phyloP scores from a whole-genome alignment of 2,888 invertebrate species.

The Diaperis boleti region DNA sequence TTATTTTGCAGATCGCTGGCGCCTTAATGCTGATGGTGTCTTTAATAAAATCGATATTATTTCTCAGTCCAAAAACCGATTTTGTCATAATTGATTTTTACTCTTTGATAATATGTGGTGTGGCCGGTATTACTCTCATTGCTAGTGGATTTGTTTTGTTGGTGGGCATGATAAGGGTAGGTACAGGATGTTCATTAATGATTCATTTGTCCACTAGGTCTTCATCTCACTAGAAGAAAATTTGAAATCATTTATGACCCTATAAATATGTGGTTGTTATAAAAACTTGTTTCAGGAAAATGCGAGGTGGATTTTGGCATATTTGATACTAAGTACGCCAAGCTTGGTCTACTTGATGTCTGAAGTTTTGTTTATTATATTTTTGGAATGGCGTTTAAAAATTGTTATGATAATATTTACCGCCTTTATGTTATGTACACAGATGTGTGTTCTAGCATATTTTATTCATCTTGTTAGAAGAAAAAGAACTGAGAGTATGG shows the following conservation, averaged over 20 bases:
- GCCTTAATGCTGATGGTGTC: constrained; percentile 12
- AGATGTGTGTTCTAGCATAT: constrained; percentile 1
- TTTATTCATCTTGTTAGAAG: constrained; percentile 5
- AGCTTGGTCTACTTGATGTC: constrained; percentile 20
- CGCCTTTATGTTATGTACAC: constrained; percentile 2
- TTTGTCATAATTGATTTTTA: neutral
- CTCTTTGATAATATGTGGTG: neutral
- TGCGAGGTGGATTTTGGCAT: constrained; percentile 13
- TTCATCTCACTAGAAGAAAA: too few species aligned
- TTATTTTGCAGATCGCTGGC: constrained; percentile 22
- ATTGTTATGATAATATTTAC: neutral
- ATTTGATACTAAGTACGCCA: constrained; percentile 6
- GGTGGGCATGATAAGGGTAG: constrained; percentile 10
- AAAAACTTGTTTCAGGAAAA: constrained; percentile 21
- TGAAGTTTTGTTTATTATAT: constrained; percentile 1
- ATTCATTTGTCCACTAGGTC: too few species aligned
- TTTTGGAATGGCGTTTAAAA: constrained; percentile 14
- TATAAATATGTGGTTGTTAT: too few species aligned
- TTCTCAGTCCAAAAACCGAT: neutral
- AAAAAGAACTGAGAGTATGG: constrained; percentile 14
- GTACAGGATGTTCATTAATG: neutral
- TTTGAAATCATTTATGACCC: too few species aligned
- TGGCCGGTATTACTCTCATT: constrained; percentile 3
- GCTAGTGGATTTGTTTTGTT: constrained; percentile 11
- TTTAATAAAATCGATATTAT: constrained; percentile 2